Evolutionary conservation across 2,113 vertebrate species (phyloP).

Genomic region (Athene noctua): DNA sequence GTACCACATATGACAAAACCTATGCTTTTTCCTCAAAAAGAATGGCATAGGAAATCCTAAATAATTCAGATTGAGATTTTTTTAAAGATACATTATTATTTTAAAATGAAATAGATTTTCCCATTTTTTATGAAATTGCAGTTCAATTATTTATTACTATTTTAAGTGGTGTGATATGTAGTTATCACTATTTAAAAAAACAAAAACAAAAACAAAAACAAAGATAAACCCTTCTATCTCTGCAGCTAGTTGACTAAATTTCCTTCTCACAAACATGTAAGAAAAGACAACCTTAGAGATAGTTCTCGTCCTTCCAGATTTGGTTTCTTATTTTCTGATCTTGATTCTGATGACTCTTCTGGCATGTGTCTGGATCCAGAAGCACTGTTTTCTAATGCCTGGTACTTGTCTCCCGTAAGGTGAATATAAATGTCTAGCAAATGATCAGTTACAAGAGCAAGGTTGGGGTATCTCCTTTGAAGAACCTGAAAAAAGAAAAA

Average conservation of each 20-base stretch:
- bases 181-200: background rate
- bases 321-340: constrained; percentile 66
- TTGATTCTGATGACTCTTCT: constrained; percentile 38
- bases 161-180: no score
- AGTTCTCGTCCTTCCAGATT: constrained; percentile 87
- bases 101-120: background rate
- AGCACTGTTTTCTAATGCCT: background rate
- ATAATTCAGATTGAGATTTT: background rate
- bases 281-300: constrained; percentile 82
- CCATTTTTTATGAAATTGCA: background rate
- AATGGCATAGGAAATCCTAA: background rate
- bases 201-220: background rate
- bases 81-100: background rate
- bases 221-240: background rate
- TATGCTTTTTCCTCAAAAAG: fast-evolving
- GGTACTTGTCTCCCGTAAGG: constrained; percentile 85
- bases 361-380: background rate
- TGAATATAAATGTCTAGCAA: constrained; percentile 91
- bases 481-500: constrained; percentile 76
- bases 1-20: background rate
- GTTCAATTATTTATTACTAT: background rate
- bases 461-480: constrained; percentile 76
- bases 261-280: background rate
- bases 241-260: background rate
- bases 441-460: constrained; percentile 79